A percentile compares a stretch with the other conserved stretches of the same genome.
These are phyloP conservation scores for Malurus melanocephalus DNA, from an alignment of 2,113 vertebrate species.

Conservation along the genomic window DNA sequence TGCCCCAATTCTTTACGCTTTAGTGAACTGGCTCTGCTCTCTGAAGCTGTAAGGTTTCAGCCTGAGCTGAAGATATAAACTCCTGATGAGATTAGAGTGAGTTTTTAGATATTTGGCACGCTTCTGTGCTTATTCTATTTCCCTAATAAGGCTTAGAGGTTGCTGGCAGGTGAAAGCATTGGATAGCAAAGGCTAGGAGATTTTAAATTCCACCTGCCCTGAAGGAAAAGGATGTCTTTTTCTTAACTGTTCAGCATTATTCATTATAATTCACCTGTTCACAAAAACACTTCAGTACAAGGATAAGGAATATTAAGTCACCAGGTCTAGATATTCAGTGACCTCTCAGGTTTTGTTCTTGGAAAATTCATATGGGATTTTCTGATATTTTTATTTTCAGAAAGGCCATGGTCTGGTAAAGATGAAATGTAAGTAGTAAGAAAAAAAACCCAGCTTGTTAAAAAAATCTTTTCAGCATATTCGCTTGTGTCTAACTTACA, in stretches of 20 bases:
- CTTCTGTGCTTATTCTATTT: slow-evolving; percentile 15
- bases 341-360: background rate
- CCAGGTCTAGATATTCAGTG: background rate
- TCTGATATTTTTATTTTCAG: background rate
- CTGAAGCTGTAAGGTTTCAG: slow-evolving; percentile 57
- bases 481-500: background rate
- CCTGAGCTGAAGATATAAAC: slow-evolving; percentile 38
- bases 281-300: background rate
- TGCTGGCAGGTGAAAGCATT: slow-evolving; percentile 34
- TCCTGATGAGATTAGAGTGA: slow-evolving; percentile 55
- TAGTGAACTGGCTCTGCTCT: slow-evolving; percentile 36
- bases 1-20: slow-evolving; percentile 55
- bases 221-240: background rate
- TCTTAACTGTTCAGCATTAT: background rate
- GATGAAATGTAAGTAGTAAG: background rate
- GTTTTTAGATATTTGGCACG: slow-evolving; percentile 41
- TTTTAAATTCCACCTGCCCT: slow-evolving; percentile 23
- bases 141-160: slow-evolving; percentile 46
- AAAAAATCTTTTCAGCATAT: background rate
- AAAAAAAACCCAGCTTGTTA: background rate
- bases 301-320: background rate
- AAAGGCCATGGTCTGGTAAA: background rate
- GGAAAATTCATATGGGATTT: background rate
- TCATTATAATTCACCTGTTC: background rate
- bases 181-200: background rate